Evolutionary conservation across 2,113 vertebrate species (phyloP).

Genomic region (Microtus oregoni): DNA sequence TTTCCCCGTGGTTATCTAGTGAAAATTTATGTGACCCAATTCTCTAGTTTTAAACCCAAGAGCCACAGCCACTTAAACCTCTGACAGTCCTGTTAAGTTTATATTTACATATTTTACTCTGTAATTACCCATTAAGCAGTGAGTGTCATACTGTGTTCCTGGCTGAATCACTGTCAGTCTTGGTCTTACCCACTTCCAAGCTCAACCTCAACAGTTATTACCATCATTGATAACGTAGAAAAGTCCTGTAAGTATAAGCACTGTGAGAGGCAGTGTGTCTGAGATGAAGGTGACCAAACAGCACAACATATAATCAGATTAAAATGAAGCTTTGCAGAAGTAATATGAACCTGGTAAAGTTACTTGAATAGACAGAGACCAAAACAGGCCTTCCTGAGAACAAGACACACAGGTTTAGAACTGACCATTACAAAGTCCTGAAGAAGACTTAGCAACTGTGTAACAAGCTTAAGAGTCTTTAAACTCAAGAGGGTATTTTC

Average conservation of each 20-base stretch:
- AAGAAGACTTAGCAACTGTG: not conserved
- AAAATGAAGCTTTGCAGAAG: not conserved
- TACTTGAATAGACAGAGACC: not conserved
- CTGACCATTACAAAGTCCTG: fast-evolving
- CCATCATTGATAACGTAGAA: not conserved
- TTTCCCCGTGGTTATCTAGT: not conserved
- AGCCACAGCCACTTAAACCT: not conserved
- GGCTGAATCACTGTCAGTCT: not conserved
- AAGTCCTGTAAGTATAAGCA: not conserved
- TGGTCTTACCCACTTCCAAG: not conserved
- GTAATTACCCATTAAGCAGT: not conserved
- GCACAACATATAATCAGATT: not conserved
- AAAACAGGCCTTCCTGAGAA: not conserved
- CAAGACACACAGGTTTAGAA: not conserved
- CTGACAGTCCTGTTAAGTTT: not conserved
- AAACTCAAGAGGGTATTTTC: not conserved
- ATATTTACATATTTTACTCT: not conserved
- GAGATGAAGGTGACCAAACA: not conserved
- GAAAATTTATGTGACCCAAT: not conserved
- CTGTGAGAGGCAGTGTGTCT: not conserved
- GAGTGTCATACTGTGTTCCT: not conserved
- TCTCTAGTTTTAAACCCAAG: not conserved
- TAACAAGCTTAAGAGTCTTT: not conserved
- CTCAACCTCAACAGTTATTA: not conserved
- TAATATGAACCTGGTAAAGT: not conserved